These are phyloP conservation scores for Equus przewalskii DNA, from an alignment of 2,113 vertebrate genomes.

Conservation along the genomic window DNA sequence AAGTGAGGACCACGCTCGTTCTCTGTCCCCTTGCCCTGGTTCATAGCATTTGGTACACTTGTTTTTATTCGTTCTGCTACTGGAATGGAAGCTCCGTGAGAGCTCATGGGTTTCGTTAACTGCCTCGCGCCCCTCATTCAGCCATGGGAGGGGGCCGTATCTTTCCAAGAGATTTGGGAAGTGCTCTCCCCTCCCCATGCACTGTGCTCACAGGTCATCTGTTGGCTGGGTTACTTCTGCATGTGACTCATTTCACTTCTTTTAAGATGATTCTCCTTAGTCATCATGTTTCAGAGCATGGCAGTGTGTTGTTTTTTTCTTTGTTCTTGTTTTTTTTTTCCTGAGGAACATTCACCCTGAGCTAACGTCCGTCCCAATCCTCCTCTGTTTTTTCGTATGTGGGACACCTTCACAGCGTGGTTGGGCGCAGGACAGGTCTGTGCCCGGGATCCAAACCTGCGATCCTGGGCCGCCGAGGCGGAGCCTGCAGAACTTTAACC, in stretches of 20 bases:
- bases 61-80: not conserved
- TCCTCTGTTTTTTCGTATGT: no score
- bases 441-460: no score
- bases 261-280: not conserved
- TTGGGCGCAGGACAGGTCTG: no score
- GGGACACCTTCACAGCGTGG: no score
- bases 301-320: not conserved
- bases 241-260: not conserved
- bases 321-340: no score
- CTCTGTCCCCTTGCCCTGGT: not conserved
- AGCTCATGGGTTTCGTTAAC: not conserved
- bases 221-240: not conserved
- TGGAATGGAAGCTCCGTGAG: not conserved
- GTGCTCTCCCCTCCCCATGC: not conserved
- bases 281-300: not conserved
- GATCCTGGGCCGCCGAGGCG: no score
- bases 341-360: no score
- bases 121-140: not conserved
- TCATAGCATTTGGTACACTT: not conserved
- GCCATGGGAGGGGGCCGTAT: not conserved
- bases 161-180: not conserved
- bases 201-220: no score
- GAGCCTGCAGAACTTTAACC: no score
- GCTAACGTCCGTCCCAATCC: no score
- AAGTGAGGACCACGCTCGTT: accelerated